A percentile compares a stretch with the other conserved stretches of the same genome.
phyloP scores from a whole-genome alignment of 30 jellyfish, hydroid and myxozoan species.

The Calvadosia cruxmelitensis region DNA sequence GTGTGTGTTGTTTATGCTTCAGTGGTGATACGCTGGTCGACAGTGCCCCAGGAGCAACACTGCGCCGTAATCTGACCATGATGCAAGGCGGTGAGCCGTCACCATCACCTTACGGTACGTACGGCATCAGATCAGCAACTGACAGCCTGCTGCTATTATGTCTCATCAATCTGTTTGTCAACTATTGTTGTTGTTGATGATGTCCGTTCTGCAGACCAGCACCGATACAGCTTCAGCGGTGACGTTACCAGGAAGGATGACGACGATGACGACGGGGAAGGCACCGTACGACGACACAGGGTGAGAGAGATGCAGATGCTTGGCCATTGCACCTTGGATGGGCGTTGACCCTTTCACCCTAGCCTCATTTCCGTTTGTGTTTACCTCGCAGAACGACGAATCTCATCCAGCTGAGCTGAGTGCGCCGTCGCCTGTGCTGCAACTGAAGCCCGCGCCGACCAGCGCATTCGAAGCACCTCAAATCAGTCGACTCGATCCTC shows the following conservation, averaged over 20 bases:
- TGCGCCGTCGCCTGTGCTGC: not conserved
- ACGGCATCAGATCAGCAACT: no score
- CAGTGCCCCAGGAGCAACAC: conserved; percentile 96
- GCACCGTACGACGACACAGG: conserved; percentile 49
- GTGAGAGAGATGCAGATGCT: no score
- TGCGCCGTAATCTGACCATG: conserved; percentile 89
- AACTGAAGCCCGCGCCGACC: not conserved
- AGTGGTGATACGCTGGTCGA: conserved; percentile 93
- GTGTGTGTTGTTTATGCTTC: not conserved
- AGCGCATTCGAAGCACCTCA: not conserved
- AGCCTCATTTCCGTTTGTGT: no score
- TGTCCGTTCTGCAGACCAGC: not conserved
- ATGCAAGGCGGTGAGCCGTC: conserved; percentile 99
- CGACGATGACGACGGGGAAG: conserved; percentile 58
- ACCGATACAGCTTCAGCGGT: not conserved
- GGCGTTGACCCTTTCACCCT: no score
- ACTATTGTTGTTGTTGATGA: not conserved
- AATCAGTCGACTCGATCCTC: not conserved
- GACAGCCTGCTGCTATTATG: not conserved
- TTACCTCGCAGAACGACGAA: no score
- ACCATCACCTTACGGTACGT: conserved; percentile 8
- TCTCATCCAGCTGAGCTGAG: not conserved
- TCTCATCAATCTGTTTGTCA: not conserved
- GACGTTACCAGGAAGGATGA: conserved; percentile 8
- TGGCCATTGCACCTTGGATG: no score